A percentile compares a stretch with the other conserved stretches of the same genome.
Conservation (phyloP, 2,797 vertebrate genomes). For the Coregonus sp. region DNA sequence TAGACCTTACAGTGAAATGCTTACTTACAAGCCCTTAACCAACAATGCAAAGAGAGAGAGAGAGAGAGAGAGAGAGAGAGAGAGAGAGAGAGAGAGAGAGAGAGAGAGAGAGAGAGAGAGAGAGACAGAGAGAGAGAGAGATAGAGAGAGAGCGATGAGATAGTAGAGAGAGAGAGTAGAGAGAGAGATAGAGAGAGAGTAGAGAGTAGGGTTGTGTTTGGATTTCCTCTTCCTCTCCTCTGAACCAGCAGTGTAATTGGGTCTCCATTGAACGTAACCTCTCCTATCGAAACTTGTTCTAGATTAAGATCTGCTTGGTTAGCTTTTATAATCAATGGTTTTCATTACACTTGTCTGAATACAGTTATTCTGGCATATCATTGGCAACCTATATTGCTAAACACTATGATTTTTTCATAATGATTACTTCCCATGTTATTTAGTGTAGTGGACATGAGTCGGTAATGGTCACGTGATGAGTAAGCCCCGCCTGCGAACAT, state of each 20-base stretch:
- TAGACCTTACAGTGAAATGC: too few relatives aligned
- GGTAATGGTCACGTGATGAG: too few relatives aligned
- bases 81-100: not conserved
- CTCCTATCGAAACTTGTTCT: slow-evolving; percentile 18
- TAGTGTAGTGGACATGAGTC: too few relatives aligned
- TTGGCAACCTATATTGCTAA: too few relatives aligned
- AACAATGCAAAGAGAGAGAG: not conserved
- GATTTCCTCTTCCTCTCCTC: not conserved
- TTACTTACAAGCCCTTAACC: too few relatives aligned
- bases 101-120: not conserved
- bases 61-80: not conserved
- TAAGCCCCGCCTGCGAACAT: too few relatives aligned
- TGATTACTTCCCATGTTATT: too few relatives aligned
- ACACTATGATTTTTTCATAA: too few relatives aligned
- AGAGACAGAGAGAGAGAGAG: not conserved
- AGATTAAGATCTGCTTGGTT: slow-evolving; percentile 5
- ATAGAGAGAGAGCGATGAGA: not conserved
- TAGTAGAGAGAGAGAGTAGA: not conserved
- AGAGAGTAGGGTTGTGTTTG: not conserved
- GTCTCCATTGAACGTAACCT: slow-evolving; percentile 26
- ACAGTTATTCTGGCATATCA: not conserved
- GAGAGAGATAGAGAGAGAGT: not conserved
- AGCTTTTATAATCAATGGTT: slow-evolving; percentile 18
- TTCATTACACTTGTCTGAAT: slow-evolving; percentile 24
- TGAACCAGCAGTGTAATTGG: slow-evolving; percentile 21